phyloP scores from a whole-genome alignment of 2,888 invertebrate species.

The Mythimna vitellina region DNA sequence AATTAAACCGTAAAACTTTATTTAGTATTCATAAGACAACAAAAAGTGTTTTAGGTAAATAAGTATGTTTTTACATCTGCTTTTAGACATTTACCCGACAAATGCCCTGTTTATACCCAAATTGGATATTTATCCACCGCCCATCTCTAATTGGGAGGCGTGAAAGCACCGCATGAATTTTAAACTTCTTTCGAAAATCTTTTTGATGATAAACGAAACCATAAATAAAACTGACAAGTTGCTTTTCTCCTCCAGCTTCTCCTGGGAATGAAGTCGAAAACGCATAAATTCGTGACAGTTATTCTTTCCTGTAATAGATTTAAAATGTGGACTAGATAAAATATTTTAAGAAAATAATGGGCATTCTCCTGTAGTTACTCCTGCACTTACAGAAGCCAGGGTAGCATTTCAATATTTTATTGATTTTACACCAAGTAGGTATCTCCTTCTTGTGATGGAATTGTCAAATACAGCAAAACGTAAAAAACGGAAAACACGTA shows the following conservation, averaged over 20 bases:
- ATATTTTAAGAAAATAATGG: background rate
- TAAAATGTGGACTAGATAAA: background rate
- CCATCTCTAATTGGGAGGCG: background rate
- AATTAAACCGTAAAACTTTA: too few species aligned
- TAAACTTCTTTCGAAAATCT: conserved; percentile 33
- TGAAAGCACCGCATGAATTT: conserved; percentile 1
- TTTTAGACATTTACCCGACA: too few species aligned
- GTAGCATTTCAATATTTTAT: conserved; percentile 7
- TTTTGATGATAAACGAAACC: conserved; percentile 5
- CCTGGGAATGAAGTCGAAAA: conserved; percentile 23
- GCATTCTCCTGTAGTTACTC: background rate
- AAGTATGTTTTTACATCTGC: too few species aligned
- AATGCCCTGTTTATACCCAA: too few species aligned
- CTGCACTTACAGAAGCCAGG: background rate
- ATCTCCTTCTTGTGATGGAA: conserved; percentile 66
- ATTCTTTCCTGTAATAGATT: conserved; percentile 10
- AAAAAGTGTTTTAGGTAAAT: too few species aligned
- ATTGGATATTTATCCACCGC: background rate
- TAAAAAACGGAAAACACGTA: conserved; percentile 82
- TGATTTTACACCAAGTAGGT: background rate
- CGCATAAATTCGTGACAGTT: conserved; percentile 4
- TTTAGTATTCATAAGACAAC: too few species aligned
- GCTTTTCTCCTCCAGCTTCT: conserved; percentile 14
- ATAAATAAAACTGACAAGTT: conserved; percentile 16
- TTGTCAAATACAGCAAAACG: conserved; percentile 69